Evolutionary conservation across 1,140 invertebrate genomes (phyloP), one percentile per base, ranked within the genome.

Genomic region (Bombyx mandarina): DNA sequence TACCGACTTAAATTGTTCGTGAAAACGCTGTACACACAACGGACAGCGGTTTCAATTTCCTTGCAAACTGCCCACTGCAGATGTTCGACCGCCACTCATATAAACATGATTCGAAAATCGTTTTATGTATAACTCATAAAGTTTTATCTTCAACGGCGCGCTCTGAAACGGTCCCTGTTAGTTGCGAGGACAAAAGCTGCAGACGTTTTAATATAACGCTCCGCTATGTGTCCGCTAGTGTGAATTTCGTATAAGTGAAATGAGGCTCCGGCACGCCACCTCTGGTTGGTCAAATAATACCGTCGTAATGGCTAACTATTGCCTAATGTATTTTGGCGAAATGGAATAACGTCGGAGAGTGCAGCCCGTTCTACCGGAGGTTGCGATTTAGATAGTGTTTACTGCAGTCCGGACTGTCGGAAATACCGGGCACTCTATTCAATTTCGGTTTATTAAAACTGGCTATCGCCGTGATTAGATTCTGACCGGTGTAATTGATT

Each of bases 21-120:
- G 75, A 85, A 78, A 83, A 66, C 80, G 72, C 80, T 79, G 82
- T 85, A 78, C 78, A 81, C 77, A 73, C 71, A 69, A 75, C 72
- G 78, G 78, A 73, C 71, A 69, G 75, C 72, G 78, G 78, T 87
- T 87, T 85, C 84, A 84, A 87, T 87, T 84, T 84, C 80, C 74
- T 71, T 76, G 79, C 73, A 75, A 81, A 83, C 79, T 79, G 73
- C 67, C 80, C 74, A 74, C 74, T 71, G 77, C 78, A 85, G 77
- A 82, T 87, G 82, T 80, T 79, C 75, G 72, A 72, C 73, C 65
- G 77, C 73, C 74, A 75, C 68, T 73, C 73, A 79, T 83, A 87
- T 83, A 87, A 86, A 84, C 86, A 86, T 87, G 76, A 84, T 87
- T 87, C 82, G 77, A 86, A 79, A 85, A 87, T 82, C 78, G 81